Evolutionary conservation across 2,888 invertebrate species (phyloP).

Genomic region (Machimus atricapillus): DNA sequence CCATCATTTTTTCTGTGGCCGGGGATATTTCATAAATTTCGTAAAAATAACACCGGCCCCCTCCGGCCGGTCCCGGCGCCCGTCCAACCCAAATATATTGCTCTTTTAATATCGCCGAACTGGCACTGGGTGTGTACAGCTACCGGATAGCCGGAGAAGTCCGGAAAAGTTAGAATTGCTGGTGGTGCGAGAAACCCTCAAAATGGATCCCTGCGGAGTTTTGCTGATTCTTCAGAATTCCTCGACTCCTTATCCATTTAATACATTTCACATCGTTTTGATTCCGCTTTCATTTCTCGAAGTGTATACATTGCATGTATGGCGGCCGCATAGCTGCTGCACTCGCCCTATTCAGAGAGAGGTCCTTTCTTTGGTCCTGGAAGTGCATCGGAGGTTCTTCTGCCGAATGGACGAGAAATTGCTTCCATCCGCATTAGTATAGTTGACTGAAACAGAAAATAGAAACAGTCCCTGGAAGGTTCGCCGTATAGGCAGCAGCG

Average conservation of each 20-base stretch:
- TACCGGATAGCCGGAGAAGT: not conserved
- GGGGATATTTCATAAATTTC: slow-evolving; percentile 40
- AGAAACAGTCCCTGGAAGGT: not conserved
- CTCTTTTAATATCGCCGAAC: slow-evolving; percentile 41
- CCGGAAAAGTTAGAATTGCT: slow-evolving; percentile 9
- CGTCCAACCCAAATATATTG: slow-evolving; percentile 36
- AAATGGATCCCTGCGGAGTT: slow-evolving; percentile 14
- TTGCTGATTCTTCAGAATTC: slow-evolving; percentile 37
- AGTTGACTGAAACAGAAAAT: slow-evolving; percentile 35
- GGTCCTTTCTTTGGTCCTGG: slow-evolving; percentile 5
- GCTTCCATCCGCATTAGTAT: slow-evolving; percentile 30
- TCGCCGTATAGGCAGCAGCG: not conserved
- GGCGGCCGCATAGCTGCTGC: not conserved
- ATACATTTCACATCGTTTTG: slow-evolving; percentile 40
- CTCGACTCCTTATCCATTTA: slow-evolving; percentile 37
- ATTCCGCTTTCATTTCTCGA: slow-evolving; percentile 6
- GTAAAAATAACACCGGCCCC: slow-evolving; percentile 32
- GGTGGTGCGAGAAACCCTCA: slow-evolving; percentile 3
- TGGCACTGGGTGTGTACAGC: slow-evolving; percentile 24
- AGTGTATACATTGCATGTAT: slow-evolving; percentile 26
- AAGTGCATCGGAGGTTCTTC: slow-evolving; percentile 17
- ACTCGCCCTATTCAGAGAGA: not conserved
- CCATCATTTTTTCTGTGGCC: slow-evolving; percentile 27
- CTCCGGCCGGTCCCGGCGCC: not conserved
- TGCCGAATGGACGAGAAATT: slow-evolving; percentile 12